These are phyloP conservation scores for Anneissia japonica DNA, from an alignment of 35 echinoderm and acorn worm genomes.

Conservation along the genomic window DNA sequence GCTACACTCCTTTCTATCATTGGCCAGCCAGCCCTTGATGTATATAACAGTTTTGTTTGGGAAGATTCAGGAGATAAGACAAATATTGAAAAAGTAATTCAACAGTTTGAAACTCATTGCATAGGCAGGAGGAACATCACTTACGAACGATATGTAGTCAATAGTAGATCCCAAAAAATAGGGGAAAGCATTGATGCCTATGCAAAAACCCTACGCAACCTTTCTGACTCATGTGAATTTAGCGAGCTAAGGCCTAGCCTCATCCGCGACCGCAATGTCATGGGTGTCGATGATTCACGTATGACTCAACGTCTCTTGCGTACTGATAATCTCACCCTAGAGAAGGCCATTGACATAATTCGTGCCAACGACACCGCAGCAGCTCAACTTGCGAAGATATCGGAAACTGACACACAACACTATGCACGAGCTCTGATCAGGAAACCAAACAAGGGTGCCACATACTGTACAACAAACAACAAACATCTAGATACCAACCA, in stretches of 20 bases:
- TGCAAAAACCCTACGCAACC: constrained; percentile 12
- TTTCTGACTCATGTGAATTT: constrained; percentile 33
- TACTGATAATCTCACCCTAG: constrained; percentile 16
- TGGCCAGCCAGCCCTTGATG: constrained; percentile 36
- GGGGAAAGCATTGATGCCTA: constrained; percentile 49
- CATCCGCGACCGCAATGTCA: constrained; percentile 27
- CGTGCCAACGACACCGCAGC: neutral
- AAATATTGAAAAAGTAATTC: constrained; percentile 30
- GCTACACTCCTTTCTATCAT: constrained; percentile 48
- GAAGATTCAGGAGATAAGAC: constrained; percentile 11
- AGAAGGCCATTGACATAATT: constrained; percentile 23
- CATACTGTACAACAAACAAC: too few species aligned
- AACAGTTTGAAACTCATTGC: constrained; percentile 40
- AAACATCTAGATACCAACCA: neutral
- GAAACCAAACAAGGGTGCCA: neutral
- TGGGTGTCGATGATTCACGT: constrained; percentile 4
- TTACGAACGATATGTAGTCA: constrained; percentile 61
- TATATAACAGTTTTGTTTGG: constrained; percentile 56
- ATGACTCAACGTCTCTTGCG: too few species aligned
- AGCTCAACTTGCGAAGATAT: constrained; percentile 5
- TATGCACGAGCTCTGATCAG: neutral
- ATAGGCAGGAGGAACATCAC: constrained; percentile 45
- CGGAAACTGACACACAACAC: neutral
- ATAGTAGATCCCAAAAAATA: constrained; percentile 21
- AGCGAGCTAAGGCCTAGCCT: neutral